Evolutionary conservation across 2,797 vertebrate species (phyloP), one percentile per base, ranked within the genome.

Genomic region (Channallabes apus): DNA sequence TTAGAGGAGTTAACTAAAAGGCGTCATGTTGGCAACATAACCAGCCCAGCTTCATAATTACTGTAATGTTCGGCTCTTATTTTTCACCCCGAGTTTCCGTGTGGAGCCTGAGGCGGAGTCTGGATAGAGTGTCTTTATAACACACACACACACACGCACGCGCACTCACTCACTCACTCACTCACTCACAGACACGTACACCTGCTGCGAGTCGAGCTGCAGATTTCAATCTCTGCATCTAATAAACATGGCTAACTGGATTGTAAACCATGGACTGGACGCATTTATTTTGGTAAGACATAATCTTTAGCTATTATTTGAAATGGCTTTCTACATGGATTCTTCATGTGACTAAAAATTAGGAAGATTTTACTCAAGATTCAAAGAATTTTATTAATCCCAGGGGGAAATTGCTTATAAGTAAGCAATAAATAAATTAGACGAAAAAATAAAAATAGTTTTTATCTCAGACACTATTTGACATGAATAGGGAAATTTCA

Each of bases 181-280:
- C 76, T 61, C 76, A 69, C 80, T 24, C 80, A 17, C 29, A 82
- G 65, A 72, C 81, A 72, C 69, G 51, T 58, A 61, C 68, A 54
- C 82, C 82, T 83, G 72, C 64, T 38, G 54, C 15, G 41, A 54
- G n/a, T 54, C 6, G 41, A 20, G 76, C 56, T 0, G 0, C 15
- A 86, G 46, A 98, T 46, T 46, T 11, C 20, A 20, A 17, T 71
- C 67, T 82, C 29, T 38, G 38, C 56, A 4, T 17, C 1, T 2
- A 51, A 32, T 51, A 67, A 76, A 54, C 27, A 83, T 98, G 97
- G 94, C 92, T 35, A 97, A 96, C 93, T 96, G 96, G 96, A 93
- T 97, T 35, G 88, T 96, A 88, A 97, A 97, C 90, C 89, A 97
- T 80, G 96, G 97, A 83, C 93, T 97, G 59, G 94, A 96, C 0